Conservation (phyloP, 2,113 vertebrate species). For the Urocynchramus pylzowi region DNA sequence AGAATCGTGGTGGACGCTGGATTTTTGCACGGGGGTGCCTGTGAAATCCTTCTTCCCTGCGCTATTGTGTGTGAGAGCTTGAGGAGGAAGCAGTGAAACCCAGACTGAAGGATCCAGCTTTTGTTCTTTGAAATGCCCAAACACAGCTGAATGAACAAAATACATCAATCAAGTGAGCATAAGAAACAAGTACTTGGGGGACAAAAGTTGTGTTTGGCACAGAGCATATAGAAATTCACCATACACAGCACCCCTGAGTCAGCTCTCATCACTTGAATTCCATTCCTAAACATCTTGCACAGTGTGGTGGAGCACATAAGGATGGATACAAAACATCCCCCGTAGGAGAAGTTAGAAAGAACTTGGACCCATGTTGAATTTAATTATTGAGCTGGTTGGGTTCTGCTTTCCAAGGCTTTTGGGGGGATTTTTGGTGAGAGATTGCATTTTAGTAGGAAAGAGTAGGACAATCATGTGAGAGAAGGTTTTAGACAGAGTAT, state of each 20-base stretch:
- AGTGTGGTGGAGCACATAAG: fast-evolving
- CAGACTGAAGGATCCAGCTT: background rate
- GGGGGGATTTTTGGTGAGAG: background rate
- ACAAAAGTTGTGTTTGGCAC: background rate
- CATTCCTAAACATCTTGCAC: fast-evolving
- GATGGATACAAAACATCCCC: background rate
- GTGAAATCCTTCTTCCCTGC: background rate
- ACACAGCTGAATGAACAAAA: background rate
- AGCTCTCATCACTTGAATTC: background rate
- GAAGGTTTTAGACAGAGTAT: background rate
- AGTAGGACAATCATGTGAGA: background rate
- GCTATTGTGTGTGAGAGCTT: background rate
- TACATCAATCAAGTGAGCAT: fast-evolving
- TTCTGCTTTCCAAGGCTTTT: background rate
- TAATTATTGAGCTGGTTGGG: fast-evolving
- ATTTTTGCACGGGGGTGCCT: background rate
- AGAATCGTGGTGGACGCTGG: background rate
- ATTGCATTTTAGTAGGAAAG: background rate
- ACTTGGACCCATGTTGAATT: fast-evolving
- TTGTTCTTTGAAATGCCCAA: background rate
- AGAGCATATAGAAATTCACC: fast-evolving
- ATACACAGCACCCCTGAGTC: fast-evolving
- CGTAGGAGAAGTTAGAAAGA: background rate
- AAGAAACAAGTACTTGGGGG: fast-evolving
- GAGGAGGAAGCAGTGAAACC: background rate